Evolutionary conservation across 2,113 vertebrate species (phyloP).

Genomic region (Herpailurus yagouaroundi): DNA sequence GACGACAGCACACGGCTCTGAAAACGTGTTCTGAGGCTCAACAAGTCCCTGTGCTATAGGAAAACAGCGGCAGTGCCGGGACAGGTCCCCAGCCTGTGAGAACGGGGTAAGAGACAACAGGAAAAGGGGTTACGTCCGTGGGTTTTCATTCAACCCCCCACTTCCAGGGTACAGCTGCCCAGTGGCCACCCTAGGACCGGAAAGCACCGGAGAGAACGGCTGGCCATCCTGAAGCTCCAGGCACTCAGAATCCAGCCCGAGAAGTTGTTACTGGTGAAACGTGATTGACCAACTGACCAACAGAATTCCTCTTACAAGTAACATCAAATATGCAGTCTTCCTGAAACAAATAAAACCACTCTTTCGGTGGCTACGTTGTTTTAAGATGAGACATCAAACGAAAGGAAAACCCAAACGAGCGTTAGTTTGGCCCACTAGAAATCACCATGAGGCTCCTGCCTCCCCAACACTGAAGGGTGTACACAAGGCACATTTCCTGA

Average conservation of each 20-base stretch:
- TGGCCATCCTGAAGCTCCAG: too few relatives aligned
- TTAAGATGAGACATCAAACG: background rate
- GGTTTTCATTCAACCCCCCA: background rate
- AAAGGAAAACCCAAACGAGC: background rate
- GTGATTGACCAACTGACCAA: background rate
- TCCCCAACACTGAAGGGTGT: background rate
- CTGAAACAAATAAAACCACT: background rate
- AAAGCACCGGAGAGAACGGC: too few relatives aligned
- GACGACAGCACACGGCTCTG: background rate
- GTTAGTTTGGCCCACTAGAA: background rate
- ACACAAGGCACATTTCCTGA: accelerated
- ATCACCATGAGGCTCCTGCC: background rate
- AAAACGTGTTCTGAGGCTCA: accelerated
- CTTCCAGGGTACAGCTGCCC: background rate
- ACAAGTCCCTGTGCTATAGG: too few relatives aligned
- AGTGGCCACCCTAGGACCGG: accelerated
- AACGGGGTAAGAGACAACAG: background rate
- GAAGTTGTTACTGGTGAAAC: background rate
- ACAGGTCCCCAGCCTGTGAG: too few relatives aligned
- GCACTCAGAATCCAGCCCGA: background rate
- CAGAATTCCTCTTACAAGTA: background rate
- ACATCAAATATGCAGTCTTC: background rate
- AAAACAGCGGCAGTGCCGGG: background rate
- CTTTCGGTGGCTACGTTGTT: background rate
- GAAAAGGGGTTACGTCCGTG: accelerated